Conservation (phyloP, 2,797 vertebrate genomes). For the Yasuhikotakia modesta region DNA sequence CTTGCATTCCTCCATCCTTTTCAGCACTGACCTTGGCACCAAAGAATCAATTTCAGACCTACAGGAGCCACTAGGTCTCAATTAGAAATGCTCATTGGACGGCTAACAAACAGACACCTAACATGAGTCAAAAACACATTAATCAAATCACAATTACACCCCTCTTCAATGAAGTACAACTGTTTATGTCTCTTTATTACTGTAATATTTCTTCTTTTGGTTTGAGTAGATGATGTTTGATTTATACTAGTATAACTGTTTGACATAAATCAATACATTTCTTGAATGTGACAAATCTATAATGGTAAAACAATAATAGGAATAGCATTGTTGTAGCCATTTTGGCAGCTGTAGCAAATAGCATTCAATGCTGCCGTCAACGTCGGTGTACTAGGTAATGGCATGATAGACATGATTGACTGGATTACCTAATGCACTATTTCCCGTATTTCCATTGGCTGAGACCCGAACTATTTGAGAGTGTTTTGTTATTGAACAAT, state of each 20-base stretch:
- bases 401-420: constrained; percentile 57
- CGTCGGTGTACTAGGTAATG: constrained; percentile 47
- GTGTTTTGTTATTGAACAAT: constrained; percentile 76
- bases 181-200: too few species aligned
- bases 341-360: constrained; percentile 25
- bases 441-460: constrained; percentile 64
- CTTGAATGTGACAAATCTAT: constrained; percentile 39
- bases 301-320: neutral
- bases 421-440: constrained; percentile 60
- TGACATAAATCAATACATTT: constrained; percentile 20
- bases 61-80: too few species aligned
- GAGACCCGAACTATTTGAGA: constrained; percentile 64
- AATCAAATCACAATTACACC: too few species aligned
- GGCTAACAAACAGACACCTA: too few species aligned
- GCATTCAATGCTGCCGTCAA: constrained; percentile 42
- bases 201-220: neutral
- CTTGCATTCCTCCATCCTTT: constrained; percentile 69
- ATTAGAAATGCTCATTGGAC: too few species aligned
- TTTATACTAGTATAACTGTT: constrained; percentile 4
- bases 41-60: constrained; percentile 73
- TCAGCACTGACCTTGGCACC: constrained; percentile 69
- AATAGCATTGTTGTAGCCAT: constrained; percentile 29
- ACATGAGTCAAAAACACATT: too few species aligned
- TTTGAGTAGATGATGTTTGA: constrained; percentile 4
- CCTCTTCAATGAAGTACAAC: too few species aligned